Conservation (phyloP, 2,797 vertebrate species). For the Buceros bicornis region DNA sequence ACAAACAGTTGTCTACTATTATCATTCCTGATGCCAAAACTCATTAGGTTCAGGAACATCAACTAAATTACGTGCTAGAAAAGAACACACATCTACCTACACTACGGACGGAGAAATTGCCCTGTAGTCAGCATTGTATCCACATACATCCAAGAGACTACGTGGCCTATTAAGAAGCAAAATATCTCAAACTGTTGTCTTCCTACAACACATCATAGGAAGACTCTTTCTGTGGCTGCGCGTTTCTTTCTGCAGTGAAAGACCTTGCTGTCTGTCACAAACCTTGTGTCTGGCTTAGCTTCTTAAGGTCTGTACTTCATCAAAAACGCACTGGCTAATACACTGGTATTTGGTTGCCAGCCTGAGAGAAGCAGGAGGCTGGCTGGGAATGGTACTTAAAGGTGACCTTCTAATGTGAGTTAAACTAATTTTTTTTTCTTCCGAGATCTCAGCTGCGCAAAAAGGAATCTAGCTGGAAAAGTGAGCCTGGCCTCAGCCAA, state of each 20-base stretch:
- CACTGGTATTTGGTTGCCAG: neutral
- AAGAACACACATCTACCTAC: neutral
- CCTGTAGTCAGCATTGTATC: neutral
- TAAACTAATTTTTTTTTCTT: constrained; percentile 3
- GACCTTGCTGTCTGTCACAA: neutral
- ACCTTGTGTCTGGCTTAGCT: neutral
- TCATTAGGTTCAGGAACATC: constrained; percentile 49
- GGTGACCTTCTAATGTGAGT: neutral
- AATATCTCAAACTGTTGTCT: neutral
- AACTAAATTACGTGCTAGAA: neutral
- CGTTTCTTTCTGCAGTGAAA: neutral
- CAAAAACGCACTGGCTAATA: neutral
- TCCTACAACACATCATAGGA: neutral
- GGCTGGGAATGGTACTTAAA: neutral
- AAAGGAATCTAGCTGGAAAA: neutral
- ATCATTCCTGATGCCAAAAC: constrained; percentile 17
- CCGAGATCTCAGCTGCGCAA: neutral
- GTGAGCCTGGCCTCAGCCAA: neutral
- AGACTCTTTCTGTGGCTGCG: neutral
- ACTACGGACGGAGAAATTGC: neutral
- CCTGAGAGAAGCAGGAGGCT: neutral
- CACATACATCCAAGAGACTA: neutral
- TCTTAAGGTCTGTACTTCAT: constrained; percentile 24
- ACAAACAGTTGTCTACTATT: constrained; percentile 57
- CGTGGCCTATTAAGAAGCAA: neutral